These are phyloP conservation scores for Drosophila merina DNA, from an alignment of 2,888 invertebrate species.

Conservation along the genomic window DNA sequence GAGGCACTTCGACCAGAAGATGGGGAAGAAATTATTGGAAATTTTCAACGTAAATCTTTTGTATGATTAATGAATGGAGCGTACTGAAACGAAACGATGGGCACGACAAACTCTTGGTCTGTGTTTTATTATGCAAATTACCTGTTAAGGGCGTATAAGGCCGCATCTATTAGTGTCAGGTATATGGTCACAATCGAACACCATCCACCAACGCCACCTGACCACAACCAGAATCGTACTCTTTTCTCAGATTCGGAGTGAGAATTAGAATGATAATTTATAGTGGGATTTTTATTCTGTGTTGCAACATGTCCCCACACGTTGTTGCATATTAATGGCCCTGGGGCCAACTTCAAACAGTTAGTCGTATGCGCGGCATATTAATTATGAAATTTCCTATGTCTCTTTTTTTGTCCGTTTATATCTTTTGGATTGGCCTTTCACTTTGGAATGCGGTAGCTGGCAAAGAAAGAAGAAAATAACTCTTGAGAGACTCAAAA, in stretches of 20 bases:
- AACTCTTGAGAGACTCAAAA: constrained; percentile 58
- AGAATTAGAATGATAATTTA: constrained; percentile 34
- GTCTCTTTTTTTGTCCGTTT: constrained; percentile 23
- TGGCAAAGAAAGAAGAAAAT: constrained; percentile 51
- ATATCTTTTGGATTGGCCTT: constrained; percentile 55
- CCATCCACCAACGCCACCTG: constrained; percentile 46
- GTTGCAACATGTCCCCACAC: constrained; percentile 38
- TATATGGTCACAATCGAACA: constrained; percentile 49
- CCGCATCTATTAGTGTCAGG: constrained; percentile 72
- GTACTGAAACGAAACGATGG: constrained; percentile 27
- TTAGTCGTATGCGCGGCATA: constrained; percentile 74
- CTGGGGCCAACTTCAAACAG: constrained; percentile 62
- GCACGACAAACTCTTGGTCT: constrained; percentile 26
- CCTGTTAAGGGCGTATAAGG: constrained; percentile 70
- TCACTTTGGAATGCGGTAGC: constrained; percentile 76
- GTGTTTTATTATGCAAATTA: constrained; percentile 68
- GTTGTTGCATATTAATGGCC: constrained; percentile 67
- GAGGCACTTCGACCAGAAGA: constrained; percentile 9
- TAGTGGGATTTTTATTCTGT: constrained; percentile 11
- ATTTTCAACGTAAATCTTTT: constrained; percentile 66
- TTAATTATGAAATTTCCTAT: constrained; percentile 74
- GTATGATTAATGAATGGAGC: constrained; percentile 70
- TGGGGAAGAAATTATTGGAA: constrained; percentile 60
- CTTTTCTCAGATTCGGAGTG: not conserved
- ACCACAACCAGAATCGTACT: constrained; percentile 10